Evolutionary conservation across 2,888 invertebrate species (phyloP), one percentile per base, ranked within the genome.

Genomic region (Flexamia atlantica): DNA sequence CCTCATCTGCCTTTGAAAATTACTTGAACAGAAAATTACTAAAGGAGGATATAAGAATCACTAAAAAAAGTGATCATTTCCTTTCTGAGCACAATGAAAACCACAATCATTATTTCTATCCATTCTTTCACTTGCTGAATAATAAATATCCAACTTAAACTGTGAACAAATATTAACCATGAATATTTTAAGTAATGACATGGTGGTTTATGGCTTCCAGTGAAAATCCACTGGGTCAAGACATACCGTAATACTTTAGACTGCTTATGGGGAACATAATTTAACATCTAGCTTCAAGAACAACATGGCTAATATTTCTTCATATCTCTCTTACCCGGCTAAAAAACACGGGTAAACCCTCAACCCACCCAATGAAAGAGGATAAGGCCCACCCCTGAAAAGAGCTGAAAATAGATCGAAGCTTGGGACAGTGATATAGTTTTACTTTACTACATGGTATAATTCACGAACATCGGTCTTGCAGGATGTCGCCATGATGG

Each of bases 401-500:
- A 23, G 20, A 72, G 23, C 42, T 42, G 36, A 40, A n/a, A 50
- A 76, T 50, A 50, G 76, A 76, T 28, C 76, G 76, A 76, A 76
- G 76, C 50, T 20, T 79, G 79, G 79, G 79, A 79, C 79, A 57
- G 79, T 57, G 53, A 79, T 76, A 74, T n/a, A n/a, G n/a, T 83
- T 84, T 64, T 64, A 85, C 84, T 82, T 85, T 85, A 86, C 85
- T 86, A 86, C 85, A 84, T 64, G 64, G 81, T 81, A 84, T 83
- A 74, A 84, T 84, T 85, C 96, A 97, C 97, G 97, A 97, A 97
- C 99, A 99, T 98, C 98, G 95, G 94, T 97, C 97, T 95, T 97
- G 97, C 93, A 99, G 97, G 93, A 97, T 94, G 94, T 99, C 99
- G 93, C 99, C 99, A 93, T 95, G 95, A 93, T 96, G 96, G 96